These are phyloP conservation scores for Sipha maydis DNA, from an alignment of 2,888 invertebrate species.

Conservation along the genomic window DNA sequence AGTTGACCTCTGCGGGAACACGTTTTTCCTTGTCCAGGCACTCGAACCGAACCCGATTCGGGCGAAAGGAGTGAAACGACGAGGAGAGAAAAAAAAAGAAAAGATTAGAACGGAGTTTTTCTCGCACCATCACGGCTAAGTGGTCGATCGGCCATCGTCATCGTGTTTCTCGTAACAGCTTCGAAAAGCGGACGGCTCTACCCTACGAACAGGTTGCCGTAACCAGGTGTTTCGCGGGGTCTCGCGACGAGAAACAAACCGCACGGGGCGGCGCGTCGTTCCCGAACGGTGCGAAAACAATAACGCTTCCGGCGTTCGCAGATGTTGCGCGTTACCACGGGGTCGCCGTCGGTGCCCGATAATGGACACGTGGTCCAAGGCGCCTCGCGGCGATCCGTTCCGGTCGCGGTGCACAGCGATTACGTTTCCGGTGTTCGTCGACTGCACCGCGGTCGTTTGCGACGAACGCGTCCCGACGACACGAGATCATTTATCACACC, in stretches of 20 bases:
- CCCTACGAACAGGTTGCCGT: not conserved
- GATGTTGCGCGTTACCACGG: conserved; percentile 37
- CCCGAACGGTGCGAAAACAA: not conserved
- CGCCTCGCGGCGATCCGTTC: conserved; percentile 11
- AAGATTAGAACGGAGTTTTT: no score
- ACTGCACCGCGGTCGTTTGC: not conserved
- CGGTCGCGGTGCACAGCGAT: not conserved
- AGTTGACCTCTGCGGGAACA: no score
- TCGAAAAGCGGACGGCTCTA: no score
- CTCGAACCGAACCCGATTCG: no score
- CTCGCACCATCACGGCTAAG: no score
- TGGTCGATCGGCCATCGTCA: no score
- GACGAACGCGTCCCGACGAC: not conserved
- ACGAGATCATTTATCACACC: not conserved
- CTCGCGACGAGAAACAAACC: not conserved
- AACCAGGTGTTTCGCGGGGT: no score
- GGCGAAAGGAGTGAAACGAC: no score
- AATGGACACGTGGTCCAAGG: conserved; percentile 11
- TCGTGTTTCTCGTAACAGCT: no score
- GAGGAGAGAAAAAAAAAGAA: no score
- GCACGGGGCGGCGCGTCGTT: not conserved
- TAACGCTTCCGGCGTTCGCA: conserved; percentile 6
- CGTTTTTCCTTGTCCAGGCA: no score
- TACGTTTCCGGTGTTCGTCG: conserved; percentile 14
- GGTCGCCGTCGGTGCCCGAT: not conserved